phyloP scores from a whole-genome alignment of 2,888 invertebrate species.

The Sesamia inferens region DNA sequence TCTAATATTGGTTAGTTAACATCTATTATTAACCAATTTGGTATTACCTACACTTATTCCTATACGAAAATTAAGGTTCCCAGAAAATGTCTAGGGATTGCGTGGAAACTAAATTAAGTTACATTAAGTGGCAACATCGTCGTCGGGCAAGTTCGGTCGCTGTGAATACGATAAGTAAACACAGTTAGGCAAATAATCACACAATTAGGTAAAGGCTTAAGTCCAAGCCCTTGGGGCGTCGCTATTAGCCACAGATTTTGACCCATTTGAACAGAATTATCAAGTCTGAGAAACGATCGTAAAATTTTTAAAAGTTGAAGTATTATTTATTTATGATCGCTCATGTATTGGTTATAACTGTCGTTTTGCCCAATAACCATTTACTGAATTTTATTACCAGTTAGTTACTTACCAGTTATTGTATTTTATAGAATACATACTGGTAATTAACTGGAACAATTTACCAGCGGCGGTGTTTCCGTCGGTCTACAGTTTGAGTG shows the following conservation, averaged over 20 bases:
- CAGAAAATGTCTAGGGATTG: slow-evolving; percentile 39
- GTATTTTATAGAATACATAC: no score
- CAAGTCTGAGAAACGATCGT: not conserved
- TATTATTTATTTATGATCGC: not conserved
- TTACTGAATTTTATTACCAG: no score
- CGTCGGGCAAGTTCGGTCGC: slow-evolving; percentile 67
- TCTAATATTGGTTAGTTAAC: not conserved
- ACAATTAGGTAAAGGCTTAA: slow-evolving; percentile 79
- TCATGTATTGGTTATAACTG: no score
- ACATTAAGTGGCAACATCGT: slow-evolving; percentile 57
- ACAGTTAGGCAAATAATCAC: slow-evolving; percentile 77
- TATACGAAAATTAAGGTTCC: slow-evolving; percentile 37
- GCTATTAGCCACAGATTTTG: slow-evolving; percentile 37
- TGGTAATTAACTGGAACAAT: no score
- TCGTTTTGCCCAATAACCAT: not conserved
- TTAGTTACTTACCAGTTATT: no score
- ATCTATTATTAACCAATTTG: not conserved
- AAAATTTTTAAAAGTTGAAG: not conserved
- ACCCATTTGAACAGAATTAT: slow-evolving; percentile 10
- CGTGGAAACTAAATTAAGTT: slow-evolving; percentile 49
- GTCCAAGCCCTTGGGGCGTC: slow-evolving; percentile 70
- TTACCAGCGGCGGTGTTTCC: no score
- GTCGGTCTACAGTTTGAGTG: no score
- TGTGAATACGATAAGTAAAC: slow-evolving; percentile 79
- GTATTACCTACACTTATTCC: slow-evolving; percentile 11